Base-by-base conservation (phyloP, 1,140 invertebrate genomes). In the Drosophila yakuba region DNA sequence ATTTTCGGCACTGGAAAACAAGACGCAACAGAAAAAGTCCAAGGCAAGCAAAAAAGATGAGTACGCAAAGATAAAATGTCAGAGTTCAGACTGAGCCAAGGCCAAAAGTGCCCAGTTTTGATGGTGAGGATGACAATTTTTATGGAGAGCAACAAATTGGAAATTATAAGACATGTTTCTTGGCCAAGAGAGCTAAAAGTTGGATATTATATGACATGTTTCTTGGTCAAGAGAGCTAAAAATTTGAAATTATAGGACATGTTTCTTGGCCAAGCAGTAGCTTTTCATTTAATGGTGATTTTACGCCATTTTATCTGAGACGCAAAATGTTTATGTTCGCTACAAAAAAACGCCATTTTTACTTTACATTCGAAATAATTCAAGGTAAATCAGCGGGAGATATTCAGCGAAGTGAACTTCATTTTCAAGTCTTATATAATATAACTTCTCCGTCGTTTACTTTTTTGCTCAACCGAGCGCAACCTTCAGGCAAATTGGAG, bases 401-500 rank as follows among this genome's bases (percentile, higher is more conserved):
- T 39, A 45, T 54, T 61, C 57, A 23, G 20, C 36, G 14, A 35
- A 60, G 61, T 63, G 55, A 63, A 67, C 44, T 67, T 67, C 43
- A 55, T 57, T 58, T 67, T 20, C 54, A 59, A 60, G 55, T 48
- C 28, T 81, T 81, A 81, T 78, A 67, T 81, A 81, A 81, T 78
- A 67, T 81, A 81, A 81, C 35, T 38, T 48, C 60, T 43, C 28
- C 14, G 32, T 43, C 8, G 52, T 43, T 23, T 56, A 12, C 28
- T 60, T 35, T 60, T 43, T 45, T 39, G 23, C 61, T 51, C 74
- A 82, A 14, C 79, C 48, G 69, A 72, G 58, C 76, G 62, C 67
- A 84, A 80, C 76, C 80, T 80, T 84, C 80, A 51, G 60, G 55
- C 76, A 73, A 76, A 43, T 38, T 67, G 55, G 58, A 82, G 43